phyloP scores from a whole-genome alignment of 2,888 invertebrate species.

The Lymantria monacha region DNA sequence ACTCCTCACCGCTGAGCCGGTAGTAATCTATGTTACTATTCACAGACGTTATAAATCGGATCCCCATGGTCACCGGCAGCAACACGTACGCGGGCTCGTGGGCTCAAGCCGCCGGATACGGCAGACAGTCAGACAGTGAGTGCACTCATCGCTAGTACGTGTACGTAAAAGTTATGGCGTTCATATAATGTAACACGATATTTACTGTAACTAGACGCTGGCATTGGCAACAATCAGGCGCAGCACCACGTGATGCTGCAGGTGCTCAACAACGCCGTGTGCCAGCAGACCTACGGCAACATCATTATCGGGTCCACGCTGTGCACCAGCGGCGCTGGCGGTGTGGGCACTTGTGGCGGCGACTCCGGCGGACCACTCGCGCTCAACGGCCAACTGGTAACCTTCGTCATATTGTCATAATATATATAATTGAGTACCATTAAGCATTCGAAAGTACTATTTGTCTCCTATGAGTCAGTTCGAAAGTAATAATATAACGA shows the following conservation, averaged over 20 bases:
- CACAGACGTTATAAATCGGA: constrained; percentile 43
- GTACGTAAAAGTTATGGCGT: background rate
- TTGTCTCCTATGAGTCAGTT: background rate
- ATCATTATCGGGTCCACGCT: background rate
- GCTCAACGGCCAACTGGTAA: background rate
- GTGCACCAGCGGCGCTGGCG: background rate
- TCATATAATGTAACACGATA: too few relatives aligned
- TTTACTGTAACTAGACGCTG: background rate
- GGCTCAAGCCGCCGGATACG: constrained; percentile 54
- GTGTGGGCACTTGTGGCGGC: background rate
- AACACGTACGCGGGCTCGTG: constrained; percentile 40
- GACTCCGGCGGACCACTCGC: background rate
- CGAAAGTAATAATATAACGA: background rate
- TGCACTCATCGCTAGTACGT: background rate
- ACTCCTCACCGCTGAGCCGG: background rate
- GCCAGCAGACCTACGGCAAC: background rate
- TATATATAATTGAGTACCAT: background rate
- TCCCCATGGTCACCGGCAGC: constrained; percentile 41
- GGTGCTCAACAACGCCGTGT: background rate
- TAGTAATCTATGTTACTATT: background rate
- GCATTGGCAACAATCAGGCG: background rate
- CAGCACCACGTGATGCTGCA: background rate
- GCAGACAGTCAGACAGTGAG: constrained; percentile 46
- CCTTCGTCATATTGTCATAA: background rate
- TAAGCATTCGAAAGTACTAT: too few relatives aligned